These are phyloP conservation scores for Orchesella cincta DNA, from an alignment of 1,140 invertebrate genomes.

Conservation along the genomic window DNA sequence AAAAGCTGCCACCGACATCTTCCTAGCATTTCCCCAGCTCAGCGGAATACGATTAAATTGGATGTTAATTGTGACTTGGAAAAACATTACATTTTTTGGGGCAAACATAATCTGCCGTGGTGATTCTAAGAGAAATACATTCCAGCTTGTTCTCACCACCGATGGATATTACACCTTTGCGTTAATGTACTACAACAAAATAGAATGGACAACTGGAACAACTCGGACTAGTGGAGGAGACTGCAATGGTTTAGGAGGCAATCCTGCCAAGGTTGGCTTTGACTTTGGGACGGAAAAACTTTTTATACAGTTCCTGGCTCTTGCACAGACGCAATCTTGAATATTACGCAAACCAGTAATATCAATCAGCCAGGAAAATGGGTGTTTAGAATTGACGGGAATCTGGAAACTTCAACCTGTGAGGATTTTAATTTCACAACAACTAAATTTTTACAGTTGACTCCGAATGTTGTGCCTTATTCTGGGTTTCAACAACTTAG, in stretches of 20 bases:
- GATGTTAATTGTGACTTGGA: slow-evolving; percentile 39
- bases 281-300: slow-evolving; percentile 36
- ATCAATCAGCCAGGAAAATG: slow-evolving; percentile 38
- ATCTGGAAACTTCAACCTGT: neutral
- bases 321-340: slow-evolving; percentile 27
- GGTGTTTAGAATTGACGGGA: slow-evolving; percentile 35
- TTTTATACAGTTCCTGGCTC: slow-evolving; percentile 30
- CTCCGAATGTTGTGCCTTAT: neutral
- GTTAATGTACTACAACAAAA: slow-evolving; percentile 54
- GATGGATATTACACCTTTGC: slow-evolving; percentile 53
- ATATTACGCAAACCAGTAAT: slow-evolving; percentile 30
- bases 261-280: slow-evolving; percentile 41
- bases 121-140: slow-evolving; percentile 52
- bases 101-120: neutral
- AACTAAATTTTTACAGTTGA: slow-evolving; percentile 1
- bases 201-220: slow-evolving; percentile 55
- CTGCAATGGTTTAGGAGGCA: slow-evolving; percentile 35
- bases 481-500: neutral
- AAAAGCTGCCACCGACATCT: neutral
- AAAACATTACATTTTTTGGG: slow-evolving; percentile 32
- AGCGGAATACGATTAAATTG: neutral
- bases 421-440: neutral
- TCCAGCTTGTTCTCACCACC: slow-evolving; percentile 54
- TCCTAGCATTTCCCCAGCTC: slow-evolving; percentile 1
- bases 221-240: slow-evolving; percentile 52